Conservation (phyloP, 2,797 vertebrate genomes). For the Fistularia commersonii region DNA sequence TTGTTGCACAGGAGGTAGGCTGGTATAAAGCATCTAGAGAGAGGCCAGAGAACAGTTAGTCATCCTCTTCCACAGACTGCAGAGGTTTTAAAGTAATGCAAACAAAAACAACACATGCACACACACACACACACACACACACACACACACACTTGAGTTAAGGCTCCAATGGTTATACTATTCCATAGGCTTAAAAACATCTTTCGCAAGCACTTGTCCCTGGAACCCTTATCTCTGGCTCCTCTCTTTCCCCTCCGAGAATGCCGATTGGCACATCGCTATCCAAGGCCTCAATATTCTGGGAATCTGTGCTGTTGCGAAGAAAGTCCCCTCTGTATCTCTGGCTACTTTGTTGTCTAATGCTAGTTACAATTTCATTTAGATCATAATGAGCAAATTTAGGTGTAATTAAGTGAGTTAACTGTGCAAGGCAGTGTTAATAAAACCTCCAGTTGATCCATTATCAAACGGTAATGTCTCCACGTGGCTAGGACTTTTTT, state of each 20-base stretch:
- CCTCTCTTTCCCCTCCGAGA: constrained; percentile 6
- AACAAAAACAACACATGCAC: no score
- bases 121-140: constrained; percentile 24
- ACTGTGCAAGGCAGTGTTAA: no score
- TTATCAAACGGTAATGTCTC: no score
- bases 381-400: no score
- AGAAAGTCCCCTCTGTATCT: not conserved
- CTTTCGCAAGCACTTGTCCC: constrained; percentile 19
- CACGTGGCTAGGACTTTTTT: no score
- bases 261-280: constrained; percentile 28
- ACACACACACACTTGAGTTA: constrained; percentile 33
- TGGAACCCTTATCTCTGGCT: constrained; percentile 31
- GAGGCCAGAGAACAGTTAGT: constrained; percentile 30
- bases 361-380: no score
- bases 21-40: constrained; percentile 39
- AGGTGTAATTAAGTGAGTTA: no score
- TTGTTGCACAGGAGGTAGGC: constrained; percentile 84
- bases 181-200: constrained; percentile 25
- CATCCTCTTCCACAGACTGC: constrained; percentile 15
- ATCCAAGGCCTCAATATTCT: constrained; percentile 4
- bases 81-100: constrained; percentile 29
- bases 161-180: constrained; percentile 40
- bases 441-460: no score
- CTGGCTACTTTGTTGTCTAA: not conserved
- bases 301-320: not conserved